Base-by-base conservation (phyloP, 2,797 vertebrate genomes). In the Centropyge bicolor region DNA sequence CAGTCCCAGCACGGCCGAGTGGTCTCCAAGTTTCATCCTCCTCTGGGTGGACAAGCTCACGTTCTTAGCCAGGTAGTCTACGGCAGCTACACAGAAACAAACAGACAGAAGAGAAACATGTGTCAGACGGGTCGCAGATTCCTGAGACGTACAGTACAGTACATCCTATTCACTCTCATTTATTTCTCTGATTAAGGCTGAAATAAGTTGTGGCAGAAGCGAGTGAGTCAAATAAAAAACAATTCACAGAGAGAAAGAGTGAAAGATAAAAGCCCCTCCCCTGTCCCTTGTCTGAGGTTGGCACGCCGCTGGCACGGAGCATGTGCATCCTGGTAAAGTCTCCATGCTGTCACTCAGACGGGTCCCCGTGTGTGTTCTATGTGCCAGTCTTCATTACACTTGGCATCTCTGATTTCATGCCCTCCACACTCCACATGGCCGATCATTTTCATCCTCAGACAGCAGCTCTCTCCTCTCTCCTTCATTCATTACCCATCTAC, bases 1-100 rank as follows among this genome's bases (percentile, higher is more conserved):
- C 80, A 99, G 96, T 63, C 98, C 98, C 90, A 99, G 95, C 79
- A 99, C 98, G 0, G 98, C 97, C 0, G 98, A 99, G 90, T 99
- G 98, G 86, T 99, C 98, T 54, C 97, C 97, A 0, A 99, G 96
- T 91, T 99, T 99, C 98, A 99, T 99, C 92, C 98, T 96, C 70
- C 98, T 96, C 94, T 99, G 98, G 54, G 97, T 98, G 89, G 98
- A 98, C 91, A 99, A 95, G 93, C 98, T 98, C 85, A 99, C 98
- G 19, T 99, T 99, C 95, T 99, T 99, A 82, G 98, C 97, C 96
- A 99, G 94, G 92, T 99, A 99, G 94, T 99, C 98, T 38, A 99
- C 98, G 7, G 98, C 98, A 87, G 95, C 95, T 96, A 96, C 93
- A 19, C 95, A 95, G 96, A 76, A 93, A 96, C 73, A 96, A 92